Evolutionary conservation across 2,113 vertebrate genomes (phyloP), one percentile per base, ranked within the genome.

Genomic region (Phaethon lepturus): DNA sequence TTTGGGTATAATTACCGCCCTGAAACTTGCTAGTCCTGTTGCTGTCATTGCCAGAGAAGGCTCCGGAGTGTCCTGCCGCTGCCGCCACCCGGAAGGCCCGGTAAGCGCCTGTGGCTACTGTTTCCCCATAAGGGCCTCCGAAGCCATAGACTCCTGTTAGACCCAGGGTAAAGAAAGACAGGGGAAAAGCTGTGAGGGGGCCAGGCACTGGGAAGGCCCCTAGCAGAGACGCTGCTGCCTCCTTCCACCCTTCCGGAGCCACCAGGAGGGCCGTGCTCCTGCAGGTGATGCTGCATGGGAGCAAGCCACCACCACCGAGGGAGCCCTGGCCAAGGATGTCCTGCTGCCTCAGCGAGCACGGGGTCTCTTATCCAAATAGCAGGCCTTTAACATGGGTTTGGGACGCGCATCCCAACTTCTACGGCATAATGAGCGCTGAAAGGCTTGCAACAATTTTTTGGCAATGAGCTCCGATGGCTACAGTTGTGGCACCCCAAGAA

Each of bases 11-110:
- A 98, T 98, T 98, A 98, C 98, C 98, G 98, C 98, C 98, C 98
- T 98, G 98, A 97, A 98, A 98, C 98, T 98, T 98, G 98, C 98
- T 98, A 98, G 98, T 98, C 98, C 98, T 98, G 98, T 98, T 95
- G 98, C 96, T 97, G 96, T 98, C 98, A 97, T 95, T 98, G 97
- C 98, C 98, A 92, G 98, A 98, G 98, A 98, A 98, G 97, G 98
- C 98, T 98, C 98, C 98, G 72, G 98, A 98, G 97, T 98, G 98
- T 98, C 98, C 98, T 95, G 98, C 95, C 33, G 98, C 96, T 93
- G 98, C 97, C 18, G 98, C 97, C 97, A 98, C 97, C 74, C 98
- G 98, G 98, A 98, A 98, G 97, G 98, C 98, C 98, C 98, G 98
- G 97, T 98, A 98, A 83, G 98, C 94, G 88, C 98, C 98, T 98